phyloP scores from a whole-genome alignment of 2,113 vertebrate genomes.

The Oncorhynchus masou region DNA sequence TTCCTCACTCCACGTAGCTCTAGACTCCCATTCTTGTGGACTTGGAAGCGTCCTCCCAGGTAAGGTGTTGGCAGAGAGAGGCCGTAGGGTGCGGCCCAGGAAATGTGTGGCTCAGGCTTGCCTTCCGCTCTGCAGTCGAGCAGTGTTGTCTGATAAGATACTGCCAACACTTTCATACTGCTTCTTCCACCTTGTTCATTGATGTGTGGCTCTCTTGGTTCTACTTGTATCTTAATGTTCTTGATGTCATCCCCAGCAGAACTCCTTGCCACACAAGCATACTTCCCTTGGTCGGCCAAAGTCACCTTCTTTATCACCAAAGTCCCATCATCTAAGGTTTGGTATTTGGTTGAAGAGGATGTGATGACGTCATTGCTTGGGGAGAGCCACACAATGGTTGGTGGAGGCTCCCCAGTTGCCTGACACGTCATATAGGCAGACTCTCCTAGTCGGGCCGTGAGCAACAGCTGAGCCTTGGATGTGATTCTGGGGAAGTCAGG shows the following conservation, averaged over 20 bases:
- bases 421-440: slow-evolving; percentile 65
- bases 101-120: slow-evolving; percentile 70
- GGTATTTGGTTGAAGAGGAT: slow-evolving; percentile 55
- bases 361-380: slow-evolving; percentile 68
- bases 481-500: slow-evolving; percentile 64
- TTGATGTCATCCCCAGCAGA: slow-evolving; percentile 72
- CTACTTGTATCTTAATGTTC: slow-evolving; percentile 66
- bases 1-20: slow-evolving; percentile 76
- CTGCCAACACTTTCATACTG: slow-evolving; percentile 42
- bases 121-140: slow-evolving; percentile 72
- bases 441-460: slow-evolving; percentile 60
- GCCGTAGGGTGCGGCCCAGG: slow-evolving; percentile 72
- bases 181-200: slow-evolving; percentile 60
- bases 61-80: slow-evolving; percentile 56
- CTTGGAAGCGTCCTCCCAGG: slow-evolving; percentile 75
- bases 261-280: slow-evolving; percentile 73
- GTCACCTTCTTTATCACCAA: slow-evolving; percentile 68
- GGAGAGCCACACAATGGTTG: slow-evolving; percentile 74
- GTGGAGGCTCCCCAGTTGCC: slow-evolving; percentile 66
- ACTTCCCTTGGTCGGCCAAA: slow-evolving; percentile 71
- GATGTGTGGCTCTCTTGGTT: slow-evolving; percentile 67
- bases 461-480: slow-evolving; percentile 53
- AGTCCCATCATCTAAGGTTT: slow-evolving; percentile 61
- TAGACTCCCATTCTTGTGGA: slow-evolving; percentile 74
- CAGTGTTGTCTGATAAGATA: slow-evolving; percentile 73